Base-by-base conservation (phyloP, 2,113 vertebrate species). In the Neodon shergylaensis region DNA sequence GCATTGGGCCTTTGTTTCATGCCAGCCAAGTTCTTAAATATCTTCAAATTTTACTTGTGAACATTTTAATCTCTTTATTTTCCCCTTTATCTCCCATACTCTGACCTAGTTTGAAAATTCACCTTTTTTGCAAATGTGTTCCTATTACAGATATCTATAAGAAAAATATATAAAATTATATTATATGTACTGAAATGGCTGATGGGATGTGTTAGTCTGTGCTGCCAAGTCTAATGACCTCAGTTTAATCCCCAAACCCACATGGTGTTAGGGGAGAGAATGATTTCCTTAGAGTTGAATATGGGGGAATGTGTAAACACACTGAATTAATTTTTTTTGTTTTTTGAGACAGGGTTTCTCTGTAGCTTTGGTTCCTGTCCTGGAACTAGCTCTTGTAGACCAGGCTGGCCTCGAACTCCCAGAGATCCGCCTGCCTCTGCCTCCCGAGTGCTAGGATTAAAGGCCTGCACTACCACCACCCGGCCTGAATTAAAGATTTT, bases 91-190 rank as follows among this genome's bases (percentile, higher is more conserved):
- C 36, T 81, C 16, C 39, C 39, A 74, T 2, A 13, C 26, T 42
- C n/a, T 94, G 42, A 68, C 49, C 42, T 82, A 28, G 42, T 90
- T 96, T 28, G 70, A 90, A 96, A 88, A 36, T 78, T n/a, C 10
- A 72, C 54, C 88, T 90, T 88, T 39, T 72, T 42, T 86, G 49
- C 17, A 36, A 92, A 93, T 95, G 78, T 54, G 10, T 92, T 92
- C 61, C 11, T 78, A 78, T 78, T 72, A 87, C 13, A 94, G 7
- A 36, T 78, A 72, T 95, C 49, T 90, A 33, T 93, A 58, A 88
- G 74, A 94, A 39, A 9, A 44, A 31, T 61, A 24, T 54, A 44
- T 83, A 58, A 52, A 88, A 84, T n/a, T 52, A 2, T 68, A 47
- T 70, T 58, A 58, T 63, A 47, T 70, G 36, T 63, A 79, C 52